phyloP scores from a whole-genome alignment of 2,113 vertebrate genomes.

The Chloropsis cyanopogon region DNA sequence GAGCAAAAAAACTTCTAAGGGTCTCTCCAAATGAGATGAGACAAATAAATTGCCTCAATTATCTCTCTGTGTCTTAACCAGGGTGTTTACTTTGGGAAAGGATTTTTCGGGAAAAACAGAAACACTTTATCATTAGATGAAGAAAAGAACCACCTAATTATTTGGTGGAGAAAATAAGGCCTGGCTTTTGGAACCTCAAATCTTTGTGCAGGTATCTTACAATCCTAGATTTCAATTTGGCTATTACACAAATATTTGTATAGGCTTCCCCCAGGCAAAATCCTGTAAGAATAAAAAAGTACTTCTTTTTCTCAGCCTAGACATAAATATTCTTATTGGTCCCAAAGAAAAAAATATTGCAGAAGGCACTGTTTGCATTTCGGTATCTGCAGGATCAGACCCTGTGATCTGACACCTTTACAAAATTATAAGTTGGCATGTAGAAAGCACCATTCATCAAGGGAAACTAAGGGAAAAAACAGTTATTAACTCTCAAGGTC shows the following conservation, averaged over 20 bases:
- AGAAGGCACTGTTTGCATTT: not conserved
- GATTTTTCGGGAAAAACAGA: not conserved
- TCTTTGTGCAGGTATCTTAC: not conserved
- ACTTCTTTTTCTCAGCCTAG: not conserved
- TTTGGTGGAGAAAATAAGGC: not conserved
- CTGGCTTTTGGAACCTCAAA: not conserved
- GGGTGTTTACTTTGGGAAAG: not conserved
- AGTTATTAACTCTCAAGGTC: constrained; percentile 39
- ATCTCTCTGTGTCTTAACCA: not conserved
- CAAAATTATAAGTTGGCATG: not conserved
- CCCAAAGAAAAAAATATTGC: not conserved
- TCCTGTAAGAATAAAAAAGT: not conserved
- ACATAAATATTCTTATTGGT: not conserved
- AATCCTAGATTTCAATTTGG: not conserved
- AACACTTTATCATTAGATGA: not conserved
- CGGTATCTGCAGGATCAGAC: not conserved
- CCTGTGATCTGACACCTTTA: not conserved
- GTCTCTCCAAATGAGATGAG: not conserved
- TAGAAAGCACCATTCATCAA: constrained; percentile 1
- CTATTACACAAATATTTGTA: not conserved
- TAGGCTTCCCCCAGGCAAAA: not conserved
- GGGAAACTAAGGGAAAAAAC: not conserved
- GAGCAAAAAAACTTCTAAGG: not conserved
- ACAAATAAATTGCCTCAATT: not conserved
- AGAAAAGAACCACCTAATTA: not conserved